Percentiles rank a stretch among this genome's conserved stretches.
These are phyloP conservation scores for Embidobia sp. DNA, from an alignment of 2,888 invertebrate species.

Conservation along the genomic window DNA sequence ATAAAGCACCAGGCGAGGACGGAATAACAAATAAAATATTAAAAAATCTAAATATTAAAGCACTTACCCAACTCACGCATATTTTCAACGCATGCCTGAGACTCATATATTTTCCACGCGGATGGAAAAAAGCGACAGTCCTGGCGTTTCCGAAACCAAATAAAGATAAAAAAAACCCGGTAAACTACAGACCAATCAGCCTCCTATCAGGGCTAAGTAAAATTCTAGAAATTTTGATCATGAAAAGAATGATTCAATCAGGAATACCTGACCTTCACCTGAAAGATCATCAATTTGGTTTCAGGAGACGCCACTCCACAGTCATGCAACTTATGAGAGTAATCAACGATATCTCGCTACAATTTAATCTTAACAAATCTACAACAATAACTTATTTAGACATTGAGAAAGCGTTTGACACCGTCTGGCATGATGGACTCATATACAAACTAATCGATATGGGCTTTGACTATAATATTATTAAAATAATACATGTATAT, in stretches of 20 bases:
- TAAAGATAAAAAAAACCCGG: background rate
- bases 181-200: background rate
- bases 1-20: slow-evolving; percentile 52
- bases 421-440: background rate
- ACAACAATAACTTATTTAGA: background rate
- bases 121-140: slow-evolving; percentile 37
- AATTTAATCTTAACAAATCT: background rate
- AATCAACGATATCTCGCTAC: background rate
- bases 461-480: background rate
- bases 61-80: slow-evolving; percentile 18
- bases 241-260: background rate
- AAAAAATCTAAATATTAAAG: slow-evolving; percentile 41
- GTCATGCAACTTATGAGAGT: background rate
- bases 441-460: background rate
- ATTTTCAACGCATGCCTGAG: slow-evolving; percentile 37
- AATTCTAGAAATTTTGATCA: background rate
- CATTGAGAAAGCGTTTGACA: background rate
- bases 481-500: background rate
- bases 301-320: background rate
- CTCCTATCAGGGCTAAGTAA: background rate
- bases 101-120: slow-evolving; percentile 3
- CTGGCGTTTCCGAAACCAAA: slow-evolving; percentile 11
- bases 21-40: slow-evolving; percentile 38
- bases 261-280: background rate
- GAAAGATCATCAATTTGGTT: background rate